Base-by-base conservation (phyloP, 1,140 invertebrate genomes). In the Lepidurus couesii region DNA sequence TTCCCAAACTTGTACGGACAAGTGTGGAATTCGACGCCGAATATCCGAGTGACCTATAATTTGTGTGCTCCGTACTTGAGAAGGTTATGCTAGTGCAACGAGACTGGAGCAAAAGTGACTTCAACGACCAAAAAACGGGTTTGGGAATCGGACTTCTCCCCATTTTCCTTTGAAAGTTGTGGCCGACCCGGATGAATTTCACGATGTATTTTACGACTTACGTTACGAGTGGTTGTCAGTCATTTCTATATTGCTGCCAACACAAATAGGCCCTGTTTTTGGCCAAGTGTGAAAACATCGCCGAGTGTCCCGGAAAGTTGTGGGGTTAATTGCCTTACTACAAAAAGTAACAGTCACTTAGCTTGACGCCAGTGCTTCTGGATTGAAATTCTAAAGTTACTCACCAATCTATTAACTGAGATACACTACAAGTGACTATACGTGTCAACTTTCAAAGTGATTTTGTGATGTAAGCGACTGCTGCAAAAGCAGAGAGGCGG, bases 241-340 rank as follows among this genome's bases (percentile, higher is more conserved):
- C 53, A 21, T 34, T 3, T 34, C 0, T 34, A 3, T 34, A 34
- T 34, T 34, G 34, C 34, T 34, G 3, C 2, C 4, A 34, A 34
- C 34, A 34, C 3, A 34, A 3, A 34, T 34, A 34, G 34, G 34
- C 34, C 34, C 34, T 34, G 2, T 1, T 34, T 34, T 34, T 42
- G 74, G 43, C 74, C 74, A 75, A 75, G 43, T 75, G 43, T 42
- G 34, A 75, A 75, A 42, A 42, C 74, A 75, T 43, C 74, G 34
- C 34, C 74, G 16, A 34, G 74, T 34, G 53, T 73, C 4, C 7
- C 53, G 34, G 34, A 34, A 34, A 3, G 34, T 34, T 4, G 3
- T 34, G 34, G 34, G 26, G 34, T 34, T 34, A 34, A 34, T 34
- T 34, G 34, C 34, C 4, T 34, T 34, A 34, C 34, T 34, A 34